Evolutionary conservation across 1,140 invertebrate genomes (phyloP).

Genomic region (Berghia stephanieae): DNA sequence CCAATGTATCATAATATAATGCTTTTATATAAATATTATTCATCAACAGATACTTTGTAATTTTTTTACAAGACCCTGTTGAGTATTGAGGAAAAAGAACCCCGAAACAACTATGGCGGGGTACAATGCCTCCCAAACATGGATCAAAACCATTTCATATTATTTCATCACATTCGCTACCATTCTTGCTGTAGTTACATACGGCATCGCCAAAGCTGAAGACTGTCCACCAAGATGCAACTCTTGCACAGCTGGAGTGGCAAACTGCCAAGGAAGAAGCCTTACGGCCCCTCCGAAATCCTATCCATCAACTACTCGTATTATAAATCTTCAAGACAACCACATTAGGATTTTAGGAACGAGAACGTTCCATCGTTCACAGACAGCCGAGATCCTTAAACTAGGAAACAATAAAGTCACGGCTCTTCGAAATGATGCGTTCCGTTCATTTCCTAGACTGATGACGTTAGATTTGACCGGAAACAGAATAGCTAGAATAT

Average conservation of each 20-base stretch:
- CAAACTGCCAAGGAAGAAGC: constrained; percentile 42
- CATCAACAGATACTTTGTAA: too few species aligned
- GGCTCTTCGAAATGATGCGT: constrained; percentile 40
- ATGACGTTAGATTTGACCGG: constrained; percentile 72
- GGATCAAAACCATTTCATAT: too few species aligned
- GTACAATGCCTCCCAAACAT: too few species aligned
- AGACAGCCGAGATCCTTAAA: constrained; percentile 46
- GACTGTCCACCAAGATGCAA: constrained; percentile 44
- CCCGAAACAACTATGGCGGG: too few species aligned
- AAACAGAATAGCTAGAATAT: constrained; percentile 74
- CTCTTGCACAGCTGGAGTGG: constrained; percentile 41
- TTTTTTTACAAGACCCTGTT: too few species aligned
- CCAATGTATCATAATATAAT: too few species aligned
- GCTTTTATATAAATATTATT: too few species aligned
- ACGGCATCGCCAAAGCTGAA: not conserved
- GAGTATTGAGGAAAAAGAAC: too few species aligned
- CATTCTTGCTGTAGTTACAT: not conserved
- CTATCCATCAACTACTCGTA: constrained; percentile 38
- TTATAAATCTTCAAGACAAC: constrained; percentile 52
- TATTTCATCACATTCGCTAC: not conserved
- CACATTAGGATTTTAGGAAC: constrained; percentile 42
- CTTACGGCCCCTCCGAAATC: constrained; percentile 45
- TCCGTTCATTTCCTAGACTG: constrained; percentile 42
- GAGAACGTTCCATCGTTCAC: constrained; percentile 40
- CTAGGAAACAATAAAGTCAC: constrained; percentile 52